These are phyloP conservation scores for Copidosoma floridanum DNA, from an alignment of 1,140 invertebrate genomes.

Conservation along the genomic window DNA sequence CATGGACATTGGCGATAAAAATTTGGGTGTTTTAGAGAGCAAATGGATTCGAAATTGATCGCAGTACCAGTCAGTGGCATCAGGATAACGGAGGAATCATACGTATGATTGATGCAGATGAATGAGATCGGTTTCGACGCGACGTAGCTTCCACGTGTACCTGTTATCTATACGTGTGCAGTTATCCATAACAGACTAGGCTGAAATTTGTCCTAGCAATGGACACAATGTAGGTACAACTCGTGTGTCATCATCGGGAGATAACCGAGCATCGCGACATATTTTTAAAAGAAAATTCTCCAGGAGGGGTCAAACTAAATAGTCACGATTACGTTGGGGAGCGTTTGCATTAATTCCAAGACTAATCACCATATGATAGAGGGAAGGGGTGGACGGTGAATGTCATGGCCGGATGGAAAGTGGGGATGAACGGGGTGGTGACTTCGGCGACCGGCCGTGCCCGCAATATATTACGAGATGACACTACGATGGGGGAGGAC, in stretches of 20 bases:
- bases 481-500: not conserved
- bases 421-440: not conserved
- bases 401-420: too few relatives aligned
- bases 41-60: not conserved
- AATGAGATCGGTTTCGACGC: not conserved
- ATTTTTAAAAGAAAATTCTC: too few relatives aligned
- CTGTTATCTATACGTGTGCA: too few relatives aligned
- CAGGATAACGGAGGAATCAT: not conserved
- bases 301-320: too few relatives aligned
- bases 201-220: too few relatives aligned
- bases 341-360: slow-evolving; percentile 39
- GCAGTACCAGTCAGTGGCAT: not conserved
- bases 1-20: too few relatives aligned
- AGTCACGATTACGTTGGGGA: not conserved
- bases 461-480: slow-evolving; percentile 9
- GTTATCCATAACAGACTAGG: too few relatives aligned
- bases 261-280: too few relatives aligned
- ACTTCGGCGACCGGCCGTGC: not conserved
- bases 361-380: slow-evolving; percentile 40
- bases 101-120: slow-evolving; percentile 2
- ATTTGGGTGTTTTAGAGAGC: too few relatives aligned
- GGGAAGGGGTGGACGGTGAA: not conserved
- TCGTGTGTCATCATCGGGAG: too few relatives aligned
- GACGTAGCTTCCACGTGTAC: not conserved
- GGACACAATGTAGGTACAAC: too few relatives aligned